Evolutionary conservation across 1,140 invertebrate species (phyloP).

Genomic region (Drosophila sturtevanti): DNA sequence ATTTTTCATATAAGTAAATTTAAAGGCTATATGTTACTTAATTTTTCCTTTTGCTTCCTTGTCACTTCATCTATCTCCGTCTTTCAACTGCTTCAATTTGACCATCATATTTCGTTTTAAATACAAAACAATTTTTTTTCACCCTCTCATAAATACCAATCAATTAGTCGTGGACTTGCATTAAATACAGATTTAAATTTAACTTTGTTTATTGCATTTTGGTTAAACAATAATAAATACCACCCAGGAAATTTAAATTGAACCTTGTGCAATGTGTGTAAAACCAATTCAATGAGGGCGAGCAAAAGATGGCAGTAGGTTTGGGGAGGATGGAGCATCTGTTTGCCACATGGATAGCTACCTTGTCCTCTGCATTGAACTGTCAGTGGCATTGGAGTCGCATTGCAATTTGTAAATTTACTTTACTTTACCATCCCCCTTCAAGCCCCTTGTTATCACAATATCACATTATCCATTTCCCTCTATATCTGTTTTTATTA

Average conservation of each 20-base stretch:
- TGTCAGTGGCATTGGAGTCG: conserved; percentile 47
- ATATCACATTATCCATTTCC: background rate
- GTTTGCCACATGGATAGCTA: conserved; percentile 60
- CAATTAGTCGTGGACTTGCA: conserved; percentile 41
- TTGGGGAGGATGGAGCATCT: conserved; percentile 44
- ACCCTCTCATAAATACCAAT: conserved; percentile 19
- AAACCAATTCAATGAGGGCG: conserved; percentile 11
- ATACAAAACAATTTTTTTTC: conserved; percentile 21
- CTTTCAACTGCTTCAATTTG: background rate
- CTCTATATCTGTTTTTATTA: conserved; percentile 30
- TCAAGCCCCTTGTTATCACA: background rate
- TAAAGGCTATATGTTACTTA: no score
- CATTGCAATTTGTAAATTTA: conserved; percentile 33
- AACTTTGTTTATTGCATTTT: conserved; percentile 55
- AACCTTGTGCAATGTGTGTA: background rate
- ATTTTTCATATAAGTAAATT: no score
- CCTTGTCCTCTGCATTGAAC: conserved; percentile 55
- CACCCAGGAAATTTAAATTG: conserved; percentile 27
- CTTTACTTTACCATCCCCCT: conserved; percentile 3
- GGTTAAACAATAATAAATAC: conserved; percentile 58
- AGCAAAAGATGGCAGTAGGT: background rate
- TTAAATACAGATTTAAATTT: conserved; percentile 20
- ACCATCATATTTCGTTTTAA: background rate
- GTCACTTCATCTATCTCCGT: background rate
- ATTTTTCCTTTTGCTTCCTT: background rate